Base-by-base conservation (phyloP, 2,113 vertebrate species). In the Columba livia region DNA sequence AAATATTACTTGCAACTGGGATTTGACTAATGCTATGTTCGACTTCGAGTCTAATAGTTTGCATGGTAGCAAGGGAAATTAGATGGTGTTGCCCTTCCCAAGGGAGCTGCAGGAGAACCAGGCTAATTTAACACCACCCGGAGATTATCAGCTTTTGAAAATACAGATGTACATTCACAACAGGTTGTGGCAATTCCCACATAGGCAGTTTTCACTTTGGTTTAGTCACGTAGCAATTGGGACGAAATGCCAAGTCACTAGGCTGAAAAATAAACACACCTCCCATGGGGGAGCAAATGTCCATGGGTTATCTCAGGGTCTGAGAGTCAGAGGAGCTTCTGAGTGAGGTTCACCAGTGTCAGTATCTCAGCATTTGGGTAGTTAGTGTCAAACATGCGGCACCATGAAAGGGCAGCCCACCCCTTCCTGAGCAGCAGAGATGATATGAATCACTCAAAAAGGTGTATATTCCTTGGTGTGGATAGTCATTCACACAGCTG, bases 401-500 rank as follows among this genome's bases (percentile, higher is more conserved):
- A 29, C 15, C 1, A 2, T 51, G 81, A 54, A 86, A 86, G 34
- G 29, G 32, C 57, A 79, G 38, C 78, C 80, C 60, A 74, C 16
- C 11, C 15, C 44, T 83, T 94, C 79, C 65, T 24, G 56, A 90
- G 88, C 51, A 71, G 56, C 65, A 78, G 47, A 54, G 25, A 70
- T 42, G 54, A 88, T 83, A 90, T 94, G 53, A 94, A 78, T 96
- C 88, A 94, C 34, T 71, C 42, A 26, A 62, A 92, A 84, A 8
- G 3, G 34, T 53, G 31, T 28, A 32, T 85, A 89, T 94, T 89
- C 38, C 38, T 53, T 75, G 42, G 53, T 91, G n/a, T 36, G 38
- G 20, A 60, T 56, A 93, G 75, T 82, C 79, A 89, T 87, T 86
- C 86, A 87, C 83, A 94, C 82, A 71, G 82, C 64, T 96, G 77